Conservation (phyloP, 23 tunicate species). For the Trididemnum clinides region DNA sequence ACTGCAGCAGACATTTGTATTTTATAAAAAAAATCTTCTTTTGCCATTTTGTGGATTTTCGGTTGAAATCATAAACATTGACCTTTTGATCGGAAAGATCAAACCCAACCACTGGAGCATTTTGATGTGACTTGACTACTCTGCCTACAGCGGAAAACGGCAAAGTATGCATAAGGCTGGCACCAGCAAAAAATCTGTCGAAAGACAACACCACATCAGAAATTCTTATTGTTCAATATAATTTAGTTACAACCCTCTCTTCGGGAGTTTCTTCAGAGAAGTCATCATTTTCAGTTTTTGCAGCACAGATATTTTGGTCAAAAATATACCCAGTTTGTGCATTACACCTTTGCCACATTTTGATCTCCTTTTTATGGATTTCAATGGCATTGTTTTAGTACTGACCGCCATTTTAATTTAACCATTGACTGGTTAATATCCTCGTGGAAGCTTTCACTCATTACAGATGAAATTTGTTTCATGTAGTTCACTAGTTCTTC, state of each 20-base stretch:
- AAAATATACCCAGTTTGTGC: slow-evolving; percentile 6
- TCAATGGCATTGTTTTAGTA: too few species aligned
- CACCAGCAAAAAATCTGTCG: slow-evolving; percentile 20
- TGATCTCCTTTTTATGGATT: too few species aligned
- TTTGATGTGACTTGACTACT: not conserved
- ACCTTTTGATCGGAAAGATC: slow-evolving; percentile 30
- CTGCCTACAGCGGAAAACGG: slow-evolving; percentile 27
- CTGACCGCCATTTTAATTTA: too few species aligned
- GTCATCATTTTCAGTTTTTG: slow-evolving; percentile 17
- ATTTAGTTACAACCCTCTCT: slow-evolving; percentile 30
- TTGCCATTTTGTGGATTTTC: slow-evolving; percentile 13
- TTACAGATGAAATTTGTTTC: too few species aligned
- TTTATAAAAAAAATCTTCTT: slow-evolving; percentile 19
- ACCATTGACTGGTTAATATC: too few species aligned
- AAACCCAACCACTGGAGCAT: slow-evolving; percentile 7
- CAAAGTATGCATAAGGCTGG: slow-evolving; percentile 9
- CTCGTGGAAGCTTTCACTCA: too few species aligned
- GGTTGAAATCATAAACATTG: slow-evolving; percentile 16
- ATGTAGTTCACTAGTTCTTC: too few species aligned
- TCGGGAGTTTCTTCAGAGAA: not conserved
- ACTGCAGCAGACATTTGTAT: slow-evolving; percentile 30
- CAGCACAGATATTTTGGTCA: slow-evolving; percentile 10
- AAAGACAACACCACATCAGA: slow-evolving; percentile 26
- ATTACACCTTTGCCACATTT: too few species aligned
- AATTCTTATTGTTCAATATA: slow-evolving; percentile 5